Evolutionary conservation across 2,888 invertebrate species (phyloP).

Genomic region (Drosophila austrosaltans): DNA sequence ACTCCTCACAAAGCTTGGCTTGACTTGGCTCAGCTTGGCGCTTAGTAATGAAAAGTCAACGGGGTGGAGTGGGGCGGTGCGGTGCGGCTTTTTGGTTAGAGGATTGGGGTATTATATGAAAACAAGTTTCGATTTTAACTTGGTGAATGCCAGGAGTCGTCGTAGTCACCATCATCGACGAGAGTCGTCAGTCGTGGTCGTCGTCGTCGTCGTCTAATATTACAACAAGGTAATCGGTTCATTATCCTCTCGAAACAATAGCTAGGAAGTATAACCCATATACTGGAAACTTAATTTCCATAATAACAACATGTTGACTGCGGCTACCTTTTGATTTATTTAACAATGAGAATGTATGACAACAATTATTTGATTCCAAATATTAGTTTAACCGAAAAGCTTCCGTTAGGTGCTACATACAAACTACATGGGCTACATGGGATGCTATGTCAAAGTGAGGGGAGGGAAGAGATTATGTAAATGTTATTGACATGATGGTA

Average conservation of each 20-base stretch:
- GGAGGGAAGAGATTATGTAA: conserved; percentile 44
- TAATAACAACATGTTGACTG: conserved; percentile 21
- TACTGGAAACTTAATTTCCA: conserved; percentile 54
- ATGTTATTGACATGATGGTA: conserved; percentile 24
- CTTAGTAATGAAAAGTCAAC: conserved; percentile 74
- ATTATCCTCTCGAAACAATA: conserved; percentile 71
- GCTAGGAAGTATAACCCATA: conserved; percentile 64
- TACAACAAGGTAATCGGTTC: conserved; percentile 67
- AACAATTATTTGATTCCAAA: conserved; percentile 29
- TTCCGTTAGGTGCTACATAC: conserved; percentile 31
- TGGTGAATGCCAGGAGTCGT: conserved; percentile 10
- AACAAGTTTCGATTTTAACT: conserved; percentile 69
- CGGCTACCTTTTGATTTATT: conserved; percentile 23
- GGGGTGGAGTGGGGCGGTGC: conserved; percentile 45
- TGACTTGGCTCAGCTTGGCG: conserved; percentile 49
- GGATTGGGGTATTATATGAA: conserved; percentile 64
- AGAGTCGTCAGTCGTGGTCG: conserved; percentile 30
- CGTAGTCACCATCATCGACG: no score
- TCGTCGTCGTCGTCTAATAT: conserved; percentile 29
- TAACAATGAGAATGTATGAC: conserved; percentile 17
- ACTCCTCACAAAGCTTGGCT: conserved; percentile 48
- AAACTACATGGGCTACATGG: conserved; percentile 20
- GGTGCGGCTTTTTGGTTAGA: not conserved
- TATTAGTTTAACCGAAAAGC: conserved; percentile 25
- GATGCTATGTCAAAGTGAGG: conserved; percentile 8